phyloP scores from a whole-genome alignment of 2,797 vertebrate genomes.

The Presbytis comata region DNA sequence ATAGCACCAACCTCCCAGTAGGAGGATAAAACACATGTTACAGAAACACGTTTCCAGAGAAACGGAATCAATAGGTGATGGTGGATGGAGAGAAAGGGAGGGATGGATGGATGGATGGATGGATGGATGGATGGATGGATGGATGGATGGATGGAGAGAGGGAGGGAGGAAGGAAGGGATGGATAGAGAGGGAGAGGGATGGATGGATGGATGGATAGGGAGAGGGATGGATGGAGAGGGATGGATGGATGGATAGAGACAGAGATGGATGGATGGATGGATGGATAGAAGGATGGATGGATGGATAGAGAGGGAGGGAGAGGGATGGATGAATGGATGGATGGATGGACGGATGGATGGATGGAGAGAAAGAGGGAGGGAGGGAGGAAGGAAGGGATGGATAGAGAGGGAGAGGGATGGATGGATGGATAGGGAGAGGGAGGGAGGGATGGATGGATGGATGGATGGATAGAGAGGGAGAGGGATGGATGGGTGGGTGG shows the following conservation, averaged over 20 bases:
- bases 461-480: neutral
- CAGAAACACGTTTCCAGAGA: neutral
- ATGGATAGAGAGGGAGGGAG: neutral
- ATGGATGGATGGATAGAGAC: neutral
- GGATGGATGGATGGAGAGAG: neutral
- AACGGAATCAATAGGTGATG: neutral
- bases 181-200: fast-evolving
- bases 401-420: neutral
- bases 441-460: neutral
- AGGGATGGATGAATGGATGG: neutral
- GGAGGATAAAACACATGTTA: neutral
- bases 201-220: neutral
- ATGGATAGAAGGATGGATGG: neutral
- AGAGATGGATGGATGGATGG: neutral
- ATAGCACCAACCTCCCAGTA: neutral
- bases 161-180: too few relatives aligned
- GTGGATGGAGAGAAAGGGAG: neutral
- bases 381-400: neutral
- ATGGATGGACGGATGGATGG: fast-evolving
- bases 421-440: neutral
- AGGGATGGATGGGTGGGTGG: neutral
- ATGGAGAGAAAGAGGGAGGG: too few relatives aligned
- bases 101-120: neutral
- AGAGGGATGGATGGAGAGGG: fast-evolving
- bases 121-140: neutral